Conservation (phyloP, 30 jellyfish, hydroid and myxozoan genomes). For the Hydractinia symbiolongicarpus region DNA sequence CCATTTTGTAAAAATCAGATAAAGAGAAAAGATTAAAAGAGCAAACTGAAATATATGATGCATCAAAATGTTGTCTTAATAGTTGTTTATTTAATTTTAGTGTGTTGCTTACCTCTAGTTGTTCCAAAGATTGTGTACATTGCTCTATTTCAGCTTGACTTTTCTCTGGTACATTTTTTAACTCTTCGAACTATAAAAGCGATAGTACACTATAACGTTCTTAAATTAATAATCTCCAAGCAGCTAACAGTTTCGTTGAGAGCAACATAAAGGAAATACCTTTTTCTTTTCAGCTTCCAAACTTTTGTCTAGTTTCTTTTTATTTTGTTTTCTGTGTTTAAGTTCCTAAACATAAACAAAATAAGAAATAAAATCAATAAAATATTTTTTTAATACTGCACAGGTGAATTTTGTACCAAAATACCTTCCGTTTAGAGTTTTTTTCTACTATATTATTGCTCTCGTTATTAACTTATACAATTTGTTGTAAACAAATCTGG, state of each 20-base stretch:
- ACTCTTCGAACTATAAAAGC: constrained; percentile 48
- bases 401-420: too few species aligned
- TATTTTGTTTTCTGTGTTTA: constrained; percentile 51
- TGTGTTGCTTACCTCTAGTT: constrained; percentile 51
- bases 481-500: too few species aligned
- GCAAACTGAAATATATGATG: too few species aligned
- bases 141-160: constrained; percentile 72
- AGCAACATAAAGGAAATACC: constrained; percentile 23
- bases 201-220: neutral
- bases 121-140: constrained; percentile 40
- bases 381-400: too few species aligned
- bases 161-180: constrained; percentile 58
- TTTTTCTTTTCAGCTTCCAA: constrained; percentile 72
- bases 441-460: too few species aligned
- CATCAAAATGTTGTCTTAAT: constrained; percentile 11
- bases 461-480: too few species aligned
- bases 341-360: constrained; percentile 42
- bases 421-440: too few species aligned
- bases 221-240: neutral
- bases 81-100: neutral
- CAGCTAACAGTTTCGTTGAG: neutral
- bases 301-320: constrained; percentile 56
- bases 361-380: too few species aligned
- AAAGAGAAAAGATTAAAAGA: too few species aligned
- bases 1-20: too few species aligned